Evolutionary conservation across 2,888 invertebrate species (phyloP), one percentile per base, ranked within the genome.

Genomic region (Actias luna): DNA sequence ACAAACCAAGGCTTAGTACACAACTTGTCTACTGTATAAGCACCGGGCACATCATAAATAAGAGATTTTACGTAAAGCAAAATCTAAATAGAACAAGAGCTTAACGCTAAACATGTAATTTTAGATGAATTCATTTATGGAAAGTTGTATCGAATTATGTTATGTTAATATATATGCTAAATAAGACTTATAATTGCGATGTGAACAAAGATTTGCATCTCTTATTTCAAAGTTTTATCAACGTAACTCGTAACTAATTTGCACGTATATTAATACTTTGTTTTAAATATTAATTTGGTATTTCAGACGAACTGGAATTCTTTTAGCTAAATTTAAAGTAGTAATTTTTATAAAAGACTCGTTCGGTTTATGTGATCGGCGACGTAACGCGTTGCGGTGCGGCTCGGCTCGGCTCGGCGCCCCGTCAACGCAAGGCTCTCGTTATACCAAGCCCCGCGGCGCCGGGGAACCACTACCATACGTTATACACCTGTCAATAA

Each of bases 391-490:
- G n/a, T n/a, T 36, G 14, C 16, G 36, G 16, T 16, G 36, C 36
- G 36, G 35, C 39, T 16, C n/a, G n/a, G 18, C 42, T 1, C 7
- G 5, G 42, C 83, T 77, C 77, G 79, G 72, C 78, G 80, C 77
- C 77, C 78, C 79, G 82, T 82, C 84, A 79, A 74, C 76, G 78
- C 77, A 73, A 74, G 74, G 77, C 74, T 77, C 88, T 91, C 87
- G 87, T 91, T 90, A 90, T 81, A 70, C 71, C 69, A 79, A 79
- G 80, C 87, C 91, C 88, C 79, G 86, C 82, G 84, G 90, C 89
- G 84, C 72, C 76, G 73, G 75, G 77, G 70, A 72, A 74, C 66
- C 68, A 74, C 77, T 64, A 71, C 67, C 72, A 69, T 64, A 75
- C 84, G 70, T 72, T 69, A 66, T 76, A 76, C 78, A 78, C 74